phyloP scores from a whole-genome alignment of 2,888 invertebrate genomes.

The Cephus sareptanus region DNA sequence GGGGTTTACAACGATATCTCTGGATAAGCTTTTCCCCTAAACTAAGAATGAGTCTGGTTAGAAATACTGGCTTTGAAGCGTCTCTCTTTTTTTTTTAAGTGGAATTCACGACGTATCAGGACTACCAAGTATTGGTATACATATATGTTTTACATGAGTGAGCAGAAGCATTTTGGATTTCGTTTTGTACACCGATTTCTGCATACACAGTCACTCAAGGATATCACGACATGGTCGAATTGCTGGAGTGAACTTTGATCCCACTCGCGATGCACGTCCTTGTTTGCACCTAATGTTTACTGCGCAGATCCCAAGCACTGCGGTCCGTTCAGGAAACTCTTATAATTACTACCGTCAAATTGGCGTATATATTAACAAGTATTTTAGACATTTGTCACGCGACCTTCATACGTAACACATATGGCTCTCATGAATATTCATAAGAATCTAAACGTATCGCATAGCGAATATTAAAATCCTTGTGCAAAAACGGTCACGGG shows the following conservation, averaged over 20 bases:
- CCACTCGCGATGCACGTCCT: background rate
- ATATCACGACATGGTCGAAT: background rate
- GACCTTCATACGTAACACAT: background rate
- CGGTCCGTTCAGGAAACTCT: background rate
- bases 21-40: background rate
- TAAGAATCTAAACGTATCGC: background rate
- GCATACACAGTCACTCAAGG: background rate
- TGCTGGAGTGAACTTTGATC: background rate
- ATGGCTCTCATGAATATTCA: background rate
- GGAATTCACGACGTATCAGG: background rate
- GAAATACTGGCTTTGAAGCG: background rate
- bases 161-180: background rate
- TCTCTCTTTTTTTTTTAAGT: background rate
- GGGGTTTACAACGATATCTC: background rate
- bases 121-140: background rate
- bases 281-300: background rate
- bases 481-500: background rate
- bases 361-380: background rate
- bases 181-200: background rate
- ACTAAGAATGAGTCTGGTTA: background rate
- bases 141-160: background rate
- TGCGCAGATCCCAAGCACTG: background rate
- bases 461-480: background rate
- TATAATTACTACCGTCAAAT: background rate
- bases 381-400: background rate